phyloP scores from a whole-genome alignment of 2,113 vertebrate genomes.

The Nasalis larvatus region DNA sequence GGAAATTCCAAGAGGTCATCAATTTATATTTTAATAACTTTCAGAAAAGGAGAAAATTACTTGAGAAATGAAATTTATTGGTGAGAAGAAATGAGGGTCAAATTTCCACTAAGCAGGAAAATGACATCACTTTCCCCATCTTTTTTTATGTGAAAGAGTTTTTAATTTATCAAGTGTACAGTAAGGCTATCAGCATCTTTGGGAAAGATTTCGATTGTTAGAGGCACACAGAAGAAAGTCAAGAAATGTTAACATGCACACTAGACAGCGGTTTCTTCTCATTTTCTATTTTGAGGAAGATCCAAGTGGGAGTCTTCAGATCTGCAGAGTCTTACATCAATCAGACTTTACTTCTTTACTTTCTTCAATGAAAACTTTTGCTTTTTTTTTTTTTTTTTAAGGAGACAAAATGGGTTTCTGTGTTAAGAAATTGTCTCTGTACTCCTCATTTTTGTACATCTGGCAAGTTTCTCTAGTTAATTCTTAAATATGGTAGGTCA shows the following conservation, averaged over 20 bases:
- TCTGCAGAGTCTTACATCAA: neutral
- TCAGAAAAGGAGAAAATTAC: neutral
- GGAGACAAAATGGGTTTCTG: neutral
- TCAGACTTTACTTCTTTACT: neutral
- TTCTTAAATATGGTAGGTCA: slow-evolving; percentile 7
- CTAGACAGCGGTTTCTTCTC: slow-evolving; percentile 8
- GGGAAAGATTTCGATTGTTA: neutral
- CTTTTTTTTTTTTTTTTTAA: neutral
- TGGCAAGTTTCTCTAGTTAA: neutral
- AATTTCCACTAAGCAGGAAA: slow-evolving; percentile 15
- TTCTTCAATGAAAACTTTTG: neutral
- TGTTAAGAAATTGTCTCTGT: neutral
- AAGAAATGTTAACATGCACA: neutral
- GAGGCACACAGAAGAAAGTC: neutral
- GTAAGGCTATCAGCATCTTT: neutral
- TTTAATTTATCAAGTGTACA: slow-evolving; percentile 6
- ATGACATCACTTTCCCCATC: neutral
- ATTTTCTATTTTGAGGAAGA: slow-evolving; percentile 20
- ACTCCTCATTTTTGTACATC: neutral
- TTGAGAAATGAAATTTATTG: slow-evolving; percentile 36
- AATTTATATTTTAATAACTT: slow-evolving; percentile 23
- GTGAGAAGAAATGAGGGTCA: neutral
- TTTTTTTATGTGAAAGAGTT: neutral
- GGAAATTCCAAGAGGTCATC: slow-evolving; percentile 30
- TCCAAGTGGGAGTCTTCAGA: neutral